phyloP scores from a whole-genome alignment of 2,888 invertebrate genomes.

The Amphiduros pacificus region DNA sequence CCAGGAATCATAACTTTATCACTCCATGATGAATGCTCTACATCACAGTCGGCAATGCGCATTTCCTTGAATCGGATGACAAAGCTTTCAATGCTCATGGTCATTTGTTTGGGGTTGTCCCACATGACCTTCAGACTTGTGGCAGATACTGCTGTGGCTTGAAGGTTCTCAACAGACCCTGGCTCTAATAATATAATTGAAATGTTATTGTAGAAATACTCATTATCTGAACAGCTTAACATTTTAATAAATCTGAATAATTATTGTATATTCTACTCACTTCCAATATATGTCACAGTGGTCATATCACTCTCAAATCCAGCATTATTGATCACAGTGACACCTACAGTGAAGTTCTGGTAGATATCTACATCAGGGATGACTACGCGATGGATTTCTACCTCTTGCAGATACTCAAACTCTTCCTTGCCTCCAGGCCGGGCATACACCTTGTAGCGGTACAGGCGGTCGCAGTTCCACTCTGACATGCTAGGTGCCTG shows the following conservation, averaged over 20 bases:
- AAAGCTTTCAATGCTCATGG: constrained; percentile 21
- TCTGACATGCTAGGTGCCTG: constrained; percentile 1
- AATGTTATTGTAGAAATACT: no score
- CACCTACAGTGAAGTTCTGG: constrained; percentile 26
- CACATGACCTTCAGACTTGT: constrained; percentile 23
- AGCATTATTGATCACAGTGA: constrained; percentile 30
- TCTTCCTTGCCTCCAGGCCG: not conserved
- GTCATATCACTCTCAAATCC: constrained; percentile 24
- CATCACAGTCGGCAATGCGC: constrained; percentile 21
- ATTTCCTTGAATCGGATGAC: constrained; percentile 22
- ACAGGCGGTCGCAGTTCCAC: constrained; percentile 24
- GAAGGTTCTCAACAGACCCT: constrained; percentile 24
- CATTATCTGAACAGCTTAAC: no score
- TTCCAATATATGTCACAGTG: constrained; percentile 21
- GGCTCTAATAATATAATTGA: constrained; percentile 21
- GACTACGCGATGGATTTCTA: not conserved
- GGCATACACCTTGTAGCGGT: constrained; percentile 20
- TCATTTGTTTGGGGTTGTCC: constrained; percentile 18
- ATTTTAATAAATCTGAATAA: no score
- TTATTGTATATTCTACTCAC: no score
- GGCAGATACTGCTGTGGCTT: not conserved
- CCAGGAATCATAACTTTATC: constrained; percentile 18
- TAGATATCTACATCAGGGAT: constrained; percentile 23
- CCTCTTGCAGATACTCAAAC: not conserved
- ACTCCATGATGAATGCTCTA: constrained; percentile 17